A percentile compares a stretch with the other conserved stretches of the same genome.
Evolutionary conservation across 2,797 vertebrate species (phyloP).

Genomic region (Distichodus sexfasciatus): DNA sequence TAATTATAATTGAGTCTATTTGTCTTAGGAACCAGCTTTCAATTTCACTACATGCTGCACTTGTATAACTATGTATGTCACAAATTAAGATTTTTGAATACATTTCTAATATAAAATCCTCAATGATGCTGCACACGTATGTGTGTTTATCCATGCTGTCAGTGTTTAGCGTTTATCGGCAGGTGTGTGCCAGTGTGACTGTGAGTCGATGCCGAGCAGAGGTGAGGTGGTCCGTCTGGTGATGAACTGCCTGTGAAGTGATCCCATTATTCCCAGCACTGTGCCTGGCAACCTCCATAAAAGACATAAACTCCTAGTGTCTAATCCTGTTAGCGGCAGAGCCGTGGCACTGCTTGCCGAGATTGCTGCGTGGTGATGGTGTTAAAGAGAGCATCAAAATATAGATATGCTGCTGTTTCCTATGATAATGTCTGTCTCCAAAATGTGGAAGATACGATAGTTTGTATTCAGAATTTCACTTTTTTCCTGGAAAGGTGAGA

Average conservation of each 20-base stretch:
- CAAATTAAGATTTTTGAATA: too few species aligned
- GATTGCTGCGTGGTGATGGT: conserved; percentile 67
- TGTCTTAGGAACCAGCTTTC: too few species aligned
- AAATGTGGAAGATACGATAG: too few species aligned
- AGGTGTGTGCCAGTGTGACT: conserved; percentile 34
- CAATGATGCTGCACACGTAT: conserved; percentile 30
- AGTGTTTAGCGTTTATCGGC: conserved; percentile 51
- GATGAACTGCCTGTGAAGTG: conserved; percentile 75
- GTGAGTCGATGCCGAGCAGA: conserved; percentile 55
- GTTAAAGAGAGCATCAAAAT: conserved; percentile 64
- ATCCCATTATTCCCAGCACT: conserved; percentile 75
- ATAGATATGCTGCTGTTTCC: too few species aligned
- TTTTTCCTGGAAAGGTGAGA: conserved; percentile 34
- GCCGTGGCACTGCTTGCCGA: conserved; percentile 71
- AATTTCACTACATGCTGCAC: too few species aligned
- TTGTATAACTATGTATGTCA: too few species aligned
- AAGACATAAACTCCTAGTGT: conserved; percentile 77
- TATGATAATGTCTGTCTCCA: too few species aligned
- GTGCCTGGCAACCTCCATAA: conserved; percentile 70
- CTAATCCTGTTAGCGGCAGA: conserved; percentile 78
- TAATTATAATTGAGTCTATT: too few species aligned
- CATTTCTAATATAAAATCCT: conserved; percentile 27
- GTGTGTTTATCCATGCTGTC: conserved; percentile 40
- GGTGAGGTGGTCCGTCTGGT: conserved; percentile 66
- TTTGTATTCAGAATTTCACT: too few species aligned